Conservation (phyloP, 1,140 invertebrate species). For the Polypedilum vanderplanki region DNA sequence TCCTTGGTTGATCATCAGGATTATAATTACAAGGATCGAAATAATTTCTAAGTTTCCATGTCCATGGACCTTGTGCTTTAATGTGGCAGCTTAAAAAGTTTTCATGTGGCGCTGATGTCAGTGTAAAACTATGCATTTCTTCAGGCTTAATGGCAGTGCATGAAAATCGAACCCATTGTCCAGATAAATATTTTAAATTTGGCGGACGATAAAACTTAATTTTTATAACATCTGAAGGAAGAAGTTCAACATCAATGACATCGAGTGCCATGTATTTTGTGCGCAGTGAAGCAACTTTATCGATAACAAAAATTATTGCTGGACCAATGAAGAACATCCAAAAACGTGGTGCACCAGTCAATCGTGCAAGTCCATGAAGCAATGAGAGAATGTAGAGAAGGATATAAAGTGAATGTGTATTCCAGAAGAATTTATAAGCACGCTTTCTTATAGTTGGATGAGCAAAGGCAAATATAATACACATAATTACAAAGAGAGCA, state of each 20-base stretch:
- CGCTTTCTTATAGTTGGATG: constrained; percentile 89
- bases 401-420: constrained; percentile 91
- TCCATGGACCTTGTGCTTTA: constrained; percentile 98
- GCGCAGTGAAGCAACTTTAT: constrained; percentile 85
- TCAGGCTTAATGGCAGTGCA: constrained; percentile 87
- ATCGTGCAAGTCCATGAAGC: constrained; percentile 87
- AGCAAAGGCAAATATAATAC: constrained; percentile 95
- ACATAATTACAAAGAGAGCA: constrained; percentile 85
- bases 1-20: constrained; percentile 78
- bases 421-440: constrained; percentile 96
- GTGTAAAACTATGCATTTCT: constrained; percentile 96
- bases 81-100: constrained; percentile 97
- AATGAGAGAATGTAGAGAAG: constrained; percentile 83
- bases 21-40: constrained; percentile 93
- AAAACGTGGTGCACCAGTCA: constrained; percentile 89
- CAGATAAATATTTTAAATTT: constrained; percentile 93
- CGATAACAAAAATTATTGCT: constrained; percentile 80
- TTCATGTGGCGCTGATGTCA: constrained; percentile 97
- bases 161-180: constrained; percentile 81
- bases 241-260: constrained; percentile 88
- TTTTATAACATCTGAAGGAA: constrained; percentile 93
- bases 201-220: constrained; percentile 89
- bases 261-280: constrained; percentile 91
- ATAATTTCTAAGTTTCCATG: constrained; percentile 95
- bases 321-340: constrained; percentile 95